Evolutionary conservation across 2,888 invertebrate species (phyloP), one percentile per base, ranked within the genome.

Genomic region (Clostera curtula): DNA sequence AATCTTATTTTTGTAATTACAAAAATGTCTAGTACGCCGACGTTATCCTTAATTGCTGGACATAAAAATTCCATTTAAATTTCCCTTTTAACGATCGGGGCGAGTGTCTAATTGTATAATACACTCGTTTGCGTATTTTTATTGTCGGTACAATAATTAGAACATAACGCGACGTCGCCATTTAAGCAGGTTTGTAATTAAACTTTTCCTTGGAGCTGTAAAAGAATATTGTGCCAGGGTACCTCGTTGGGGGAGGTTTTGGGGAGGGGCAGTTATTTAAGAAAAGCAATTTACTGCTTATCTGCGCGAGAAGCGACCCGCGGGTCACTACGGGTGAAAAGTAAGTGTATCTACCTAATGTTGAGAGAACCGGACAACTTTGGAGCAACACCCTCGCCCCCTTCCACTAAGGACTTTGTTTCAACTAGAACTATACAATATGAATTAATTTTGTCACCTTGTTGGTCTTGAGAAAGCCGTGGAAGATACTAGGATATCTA

Each of bases 51-150:
- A 83, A 83, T 82, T 83, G 80, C 79, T 79, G 79, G 73, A 83
- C 83, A 83, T 84, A 84, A 84, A 84, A 85, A 85, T 84, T 85
- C 84, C 84, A 85, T 85, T 84, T 79, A 83, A 85, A 83, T 85
- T 85, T 84, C 79, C 84, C 72, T 83, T 84, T 83, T 83, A 82
- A 82, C 80, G 77, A 82, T 82, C 76, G 56, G 61, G 75, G 79
- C 75, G 74, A 75, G 79, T 80, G 79, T 77, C 82, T 83, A 82
- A 83, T 83, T 83, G 82, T 79, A 83, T 83, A 83, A 83, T 83
- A 83, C 73, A 83, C 83, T 83, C 83, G 82, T 83, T 83, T 80
- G 73, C 83, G 83, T 83, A 82, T 82, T 83, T 83, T 83, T 83
- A 83, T 82, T 71, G 80, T 77, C 63, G 64, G 68, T 74, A 76